Conservation (phyloP, 2,888 invertebrate species). For the Leuctra nigra region DNA sequence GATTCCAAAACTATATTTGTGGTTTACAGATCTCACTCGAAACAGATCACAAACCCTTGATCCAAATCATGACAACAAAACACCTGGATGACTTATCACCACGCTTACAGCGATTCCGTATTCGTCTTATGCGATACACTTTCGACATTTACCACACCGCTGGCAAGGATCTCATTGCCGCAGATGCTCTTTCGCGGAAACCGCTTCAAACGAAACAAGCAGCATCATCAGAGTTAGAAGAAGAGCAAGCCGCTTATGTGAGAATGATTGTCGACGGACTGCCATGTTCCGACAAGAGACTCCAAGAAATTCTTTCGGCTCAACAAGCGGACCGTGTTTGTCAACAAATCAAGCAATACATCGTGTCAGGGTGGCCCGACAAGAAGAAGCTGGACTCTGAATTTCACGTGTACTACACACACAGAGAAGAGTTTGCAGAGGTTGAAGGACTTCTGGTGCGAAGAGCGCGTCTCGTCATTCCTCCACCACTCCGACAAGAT, state of each 20-base stretch:
- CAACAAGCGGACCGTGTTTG: neutral
- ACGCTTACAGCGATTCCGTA: neutral
- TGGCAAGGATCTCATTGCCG: constrained; percentile 3
- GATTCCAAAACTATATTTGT: neutral
- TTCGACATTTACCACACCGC: neutral
- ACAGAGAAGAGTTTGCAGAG: constrained; percentile 6
- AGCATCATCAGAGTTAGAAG: neutral
- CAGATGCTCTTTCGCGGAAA: constrained; percentile 3
- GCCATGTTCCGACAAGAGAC: constrained; percentile 1
- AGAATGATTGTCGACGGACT: neutral
- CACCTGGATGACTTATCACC: neutral
- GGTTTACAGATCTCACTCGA: neutral
- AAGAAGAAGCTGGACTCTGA: neutral
- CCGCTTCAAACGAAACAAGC: neutral
- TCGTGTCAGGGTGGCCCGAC: neutral
- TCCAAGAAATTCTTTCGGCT: neutral
- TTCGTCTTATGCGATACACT: neutral
- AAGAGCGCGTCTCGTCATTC: constrained; percentile 27
- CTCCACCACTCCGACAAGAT: constrained; percentile 25
- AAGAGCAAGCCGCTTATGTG: neutral
- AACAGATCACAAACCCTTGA: constrained; percentile 18
- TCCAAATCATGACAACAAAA: constrained; percentile 18
- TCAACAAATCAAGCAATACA: neutral
- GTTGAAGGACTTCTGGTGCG: constrained; percentile 14
- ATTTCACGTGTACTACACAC: neutral